Evolutionary conservation across 92 coral and sea anemone species (phyloP).

Genomic region (Plumapathes pennacea): DNA sequence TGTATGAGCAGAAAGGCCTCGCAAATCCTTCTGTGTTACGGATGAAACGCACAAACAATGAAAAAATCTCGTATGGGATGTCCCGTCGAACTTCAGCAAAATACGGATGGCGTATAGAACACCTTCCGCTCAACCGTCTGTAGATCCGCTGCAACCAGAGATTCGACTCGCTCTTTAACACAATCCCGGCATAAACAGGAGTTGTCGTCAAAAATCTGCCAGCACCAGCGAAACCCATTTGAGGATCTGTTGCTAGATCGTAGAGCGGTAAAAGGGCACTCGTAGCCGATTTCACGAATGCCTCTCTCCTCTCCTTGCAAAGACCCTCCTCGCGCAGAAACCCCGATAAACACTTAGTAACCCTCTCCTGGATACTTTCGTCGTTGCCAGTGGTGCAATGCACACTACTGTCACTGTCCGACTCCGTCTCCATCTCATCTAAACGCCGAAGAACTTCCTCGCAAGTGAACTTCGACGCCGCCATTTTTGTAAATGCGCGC

Average conservation of each 20-base stretch:
- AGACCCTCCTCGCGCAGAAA: too few relatives aligned
- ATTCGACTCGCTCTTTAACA: constrained; percentile 12
- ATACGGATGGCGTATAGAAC: constrained; percentile 37
- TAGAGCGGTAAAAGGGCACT: too few relatives aligned
- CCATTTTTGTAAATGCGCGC: too few relatives aligned
- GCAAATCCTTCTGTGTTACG: constrained; percentile 27
- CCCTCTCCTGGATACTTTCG: too few relatives aligned
- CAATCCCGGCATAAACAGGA: constrained; percentile 9
- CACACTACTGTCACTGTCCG: too few relatives aligned
- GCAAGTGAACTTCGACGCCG: too few relatives aligned
- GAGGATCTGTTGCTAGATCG: neutral
- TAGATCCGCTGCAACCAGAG: constrained; percentile 39
- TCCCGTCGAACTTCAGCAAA: constrained; percentile 28
- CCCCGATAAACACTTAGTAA: too few relatives aligned
- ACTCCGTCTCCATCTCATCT: too few relatives aligned
- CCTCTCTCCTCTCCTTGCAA: too few relatives aligned
- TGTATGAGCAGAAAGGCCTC: constrained; percentile 38
- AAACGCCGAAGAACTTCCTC: too few relatives aligned
- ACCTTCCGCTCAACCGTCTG: constrained; percentile 36
- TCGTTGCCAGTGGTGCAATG: too few relatives aligned
- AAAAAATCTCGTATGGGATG: constrained; percentile 36
- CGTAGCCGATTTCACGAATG: too few relatives aligned
- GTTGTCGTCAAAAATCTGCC: constrained; percentile 1
- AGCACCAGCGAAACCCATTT: constrained; percentile 5
- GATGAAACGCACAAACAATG: constrained; percentile 26